These are phyloP conservation scores for Cheirogaleus major DNA, from an alignment of 2,797 vertebrate species.

Conservation along the genomic window DNA sequence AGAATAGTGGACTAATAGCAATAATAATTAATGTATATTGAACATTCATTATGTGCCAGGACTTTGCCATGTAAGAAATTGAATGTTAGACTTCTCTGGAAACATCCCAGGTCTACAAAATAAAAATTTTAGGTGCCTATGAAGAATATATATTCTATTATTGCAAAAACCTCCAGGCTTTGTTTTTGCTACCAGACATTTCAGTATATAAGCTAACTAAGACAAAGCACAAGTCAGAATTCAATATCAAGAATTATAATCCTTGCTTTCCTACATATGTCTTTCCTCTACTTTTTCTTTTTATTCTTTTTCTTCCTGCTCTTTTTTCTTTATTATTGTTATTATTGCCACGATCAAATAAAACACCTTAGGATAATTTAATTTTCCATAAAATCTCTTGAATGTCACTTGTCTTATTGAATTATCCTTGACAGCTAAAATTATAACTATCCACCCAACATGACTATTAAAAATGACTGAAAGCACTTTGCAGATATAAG, in stretches of 20 bases:
- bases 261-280: neutral
- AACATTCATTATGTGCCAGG: neutral
- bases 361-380: constrained; percentile 31
- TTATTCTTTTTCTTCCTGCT: neutral
- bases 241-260: constrained; percentile 16
- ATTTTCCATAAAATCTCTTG: constrained; percentile 52
- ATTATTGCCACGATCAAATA: constrained; percentile 5
- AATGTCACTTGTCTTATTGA: constrained; percentile 17
- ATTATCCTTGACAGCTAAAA: constrained; percentile 45
- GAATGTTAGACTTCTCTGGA: neutral
- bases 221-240: neutral
- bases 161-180: neutral
- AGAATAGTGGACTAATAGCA: neutral
- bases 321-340: neutral
- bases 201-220: neutral
- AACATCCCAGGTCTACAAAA: neutral
- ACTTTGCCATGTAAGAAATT: neutral
- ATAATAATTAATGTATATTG: neutral
- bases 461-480: constrained; percentile 58
- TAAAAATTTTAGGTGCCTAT: neutral
- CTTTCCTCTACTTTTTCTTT: neutral
- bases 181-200: neutral
- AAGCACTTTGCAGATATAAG: constrained; percentile 65
- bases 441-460: constrained; percentile 3
- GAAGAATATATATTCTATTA: neutral